These are phyloP conservation scores for Anguilla megastoma DNA, from an alignment of 2,797 vertebrate species.

Conservation along the genomic window DNA sequence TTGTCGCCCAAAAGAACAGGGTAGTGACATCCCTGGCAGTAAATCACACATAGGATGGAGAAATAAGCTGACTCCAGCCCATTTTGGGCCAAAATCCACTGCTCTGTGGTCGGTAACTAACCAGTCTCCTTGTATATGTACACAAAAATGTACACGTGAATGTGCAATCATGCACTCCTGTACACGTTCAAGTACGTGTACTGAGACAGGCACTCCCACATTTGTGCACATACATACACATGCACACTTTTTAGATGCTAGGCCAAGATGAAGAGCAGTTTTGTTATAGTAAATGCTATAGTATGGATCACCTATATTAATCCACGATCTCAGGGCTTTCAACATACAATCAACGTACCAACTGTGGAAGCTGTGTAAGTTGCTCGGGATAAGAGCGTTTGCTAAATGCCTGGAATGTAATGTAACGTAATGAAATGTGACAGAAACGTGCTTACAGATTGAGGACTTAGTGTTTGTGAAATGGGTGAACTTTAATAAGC, in stretches of 20 bases:
- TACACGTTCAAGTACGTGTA: neutral
- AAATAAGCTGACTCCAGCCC: neutral
- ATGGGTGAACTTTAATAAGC: neutral
- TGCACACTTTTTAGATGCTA: neutral
- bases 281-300: neutral
- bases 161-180: neutral
- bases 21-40: neutral
- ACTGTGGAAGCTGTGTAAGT: neutral
- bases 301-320: neutral
- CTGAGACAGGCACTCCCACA: slow-evolving; percentile 20
- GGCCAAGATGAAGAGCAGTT: neutral
- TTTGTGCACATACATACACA: slow-evolving; percentile 11
- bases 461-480: neutral
- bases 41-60: neutral
- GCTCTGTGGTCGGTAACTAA: neutral
- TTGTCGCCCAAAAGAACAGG: neutral
- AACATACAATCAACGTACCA: neutral
- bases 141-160: neutral
- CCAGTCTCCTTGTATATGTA: neutral
- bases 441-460: neutral
- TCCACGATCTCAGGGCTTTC: neutral
- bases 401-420: too few species aligned
- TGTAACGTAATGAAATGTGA: too few species aligned
- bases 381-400: too few species aligned
- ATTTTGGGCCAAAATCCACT: neutral